A percentile compares a stretch with the other conserved stretches of the same genome.
These are phyloP conservation scores for Equus quagga DNA, from an alignment of 2,113 vertebrate species.

Conservation along the genomic window DNA sequence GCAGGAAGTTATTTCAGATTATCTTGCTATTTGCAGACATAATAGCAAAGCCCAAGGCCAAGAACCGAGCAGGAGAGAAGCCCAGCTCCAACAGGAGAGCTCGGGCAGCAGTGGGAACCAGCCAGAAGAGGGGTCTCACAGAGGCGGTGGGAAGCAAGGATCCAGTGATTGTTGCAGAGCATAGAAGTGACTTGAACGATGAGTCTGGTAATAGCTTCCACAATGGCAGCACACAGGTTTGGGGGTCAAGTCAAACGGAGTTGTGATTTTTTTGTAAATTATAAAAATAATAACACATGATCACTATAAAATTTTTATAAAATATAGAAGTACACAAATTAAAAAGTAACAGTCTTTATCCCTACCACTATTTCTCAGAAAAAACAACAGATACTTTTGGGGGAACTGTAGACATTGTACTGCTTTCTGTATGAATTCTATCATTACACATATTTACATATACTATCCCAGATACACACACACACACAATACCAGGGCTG, in stretches of 20 bases:
- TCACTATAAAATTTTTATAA: background rate
- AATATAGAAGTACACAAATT: background rate
- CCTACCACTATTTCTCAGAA: background rate
- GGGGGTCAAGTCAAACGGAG: background rate
- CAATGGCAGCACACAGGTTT: background rate
- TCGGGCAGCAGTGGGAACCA: background rate
- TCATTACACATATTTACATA: background rate
- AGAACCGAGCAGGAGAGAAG: background rate
- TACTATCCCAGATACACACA: background rate
- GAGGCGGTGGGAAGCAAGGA: background rate
- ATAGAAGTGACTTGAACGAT: background rate
- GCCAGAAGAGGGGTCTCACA: background rate
- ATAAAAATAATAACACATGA: background rate
- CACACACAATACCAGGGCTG: background rate
- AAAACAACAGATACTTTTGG: background rate
- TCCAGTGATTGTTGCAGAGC: background rate
- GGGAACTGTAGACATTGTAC: background rate
- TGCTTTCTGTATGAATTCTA: background rate
- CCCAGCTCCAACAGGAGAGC: background rate
- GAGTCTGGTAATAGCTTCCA: background rate
- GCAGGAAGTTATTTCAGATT: background rate
- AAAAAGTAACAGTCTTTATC: background rate
- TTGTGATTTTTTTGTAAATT: background rate
- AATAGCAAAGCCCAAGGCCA: background rate
- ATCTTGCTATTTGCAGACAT: background rate